Base-by-base conservation (phyloP, 2,797 vertebrate genomes). In the Pantherophis alleghaniensis region DNA sequence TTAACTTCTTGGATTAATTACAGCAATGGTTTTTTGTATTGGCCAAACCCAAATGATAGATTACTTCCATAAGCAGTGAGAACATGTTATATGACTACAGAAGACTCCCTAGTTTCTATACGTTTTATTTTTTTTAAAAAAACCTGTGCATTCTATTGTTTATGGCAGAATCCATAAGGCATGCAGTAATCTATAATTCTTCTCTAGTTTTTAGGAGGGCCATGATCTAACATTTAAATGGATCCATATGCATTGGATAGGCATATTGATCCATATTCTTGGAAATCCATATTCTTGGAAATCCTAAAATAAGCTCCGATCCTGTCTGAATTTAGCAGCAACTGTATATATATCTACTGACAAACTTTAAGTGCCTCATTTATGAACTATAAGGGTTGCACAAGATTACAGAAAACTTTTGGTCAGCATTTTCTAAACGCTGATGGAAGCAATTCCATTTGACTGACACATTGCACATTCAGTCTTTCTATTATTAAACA, bases 381-480 rank as follows among this genome's bases (percentile, higher is more conserved):
- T 94, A 92, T 94, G 93, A 94, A 90, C 92, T 90, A 26, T 95
- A 92, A 94, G 94, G 32, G 53, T 94, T 94, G 91, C 91, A 95
- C 22, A 53, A 95, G 90, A 83, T 74, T 92, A 92, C 89, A 93
- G 74, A 93, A 94, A 95, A 91, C 91, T 88, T 56, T 92, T 95
- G 95, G 95, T 95, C 91, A 95, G 95, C 95, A 95, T 56, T 83
- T 59, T 90, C 74, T 89, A 93, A 91, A 96, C 74, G 90, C 57
- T 89, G 88, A 90, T 28, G 92, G 92, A 94, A 69, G 92, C 86
- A 96, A 91, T 96, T 86, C 69, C 66, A 1, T 89, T 53, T 87
- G 60, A 28, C 24, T 28, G 89, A 92, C 87, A 88, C 94, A 88
- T 90, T 57, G 66, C 51, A 89, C 24, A 66, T 55, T 53, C 59